Conservation (phyloP, 1,140 invertebrate species). For the Drosophila biarmipes region DNA sequence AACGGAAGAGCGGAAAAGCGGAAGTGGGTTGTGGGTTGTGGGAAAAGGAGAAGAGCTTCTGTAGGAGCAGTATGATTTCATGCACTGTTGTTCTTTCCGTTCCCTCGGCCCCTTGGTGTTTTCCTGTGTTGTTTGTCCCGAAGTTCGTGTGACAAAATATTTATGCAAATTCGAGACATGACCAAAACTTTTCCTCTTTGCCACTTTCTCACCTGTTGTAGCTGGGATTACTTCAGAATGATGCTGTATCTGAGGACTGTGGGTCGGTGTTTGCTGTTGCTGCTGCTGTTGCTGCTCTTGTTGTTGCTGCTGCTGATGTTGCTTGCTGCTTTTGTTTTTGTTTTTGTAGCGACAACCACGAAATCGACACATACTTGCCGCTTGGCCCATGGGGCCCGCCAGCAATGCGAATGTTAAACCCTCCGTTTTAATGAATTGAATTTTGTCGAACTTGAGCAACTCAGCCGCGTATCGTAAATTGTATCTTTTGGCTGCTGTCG, state of each 20-base stretch:
- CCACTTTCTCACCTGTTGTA: constrained; percentile 40
- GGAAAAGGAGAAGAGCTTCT: constrained; percentile 1
- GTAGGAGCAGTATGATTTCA: constrained; percentile 22
- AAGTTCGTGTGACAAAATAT: constrained; percentile 59
- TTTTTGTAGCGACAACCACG: constrained; percentile 88
- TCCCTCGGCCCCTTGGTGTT: constrained; percentile 3
- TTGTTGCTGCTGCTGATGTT: constrained; percentile 62
- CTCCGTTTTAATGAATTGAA: constrained; percentile 84
- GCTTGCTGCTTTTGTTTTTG: constrained; percentile 85
- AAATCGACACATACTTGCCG: constrained; percentile 88
- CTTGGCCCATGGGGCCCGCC: constrained; percentile 87
- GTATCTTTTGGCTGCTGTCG: constrained; percentile 49
- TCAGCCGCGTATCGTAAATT: constrained; percentile 70
- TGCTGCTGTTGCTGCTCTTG: constrained; percentile 36
- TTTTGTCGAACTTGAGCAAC: constrained; percentile 76
- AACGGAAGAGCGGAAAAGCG: not conserved
- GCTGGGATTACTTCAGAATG: constrained; percentile 36
- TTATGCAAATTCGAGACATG: constrained; percentile 40
- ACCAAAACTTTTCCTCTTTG: constrained; percentile 18
- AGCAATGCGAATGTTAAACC: constrained; percentile 84
- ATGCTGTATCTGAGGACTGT: constrained; percentile 57
- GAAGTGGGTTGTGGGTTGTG: not conserved
- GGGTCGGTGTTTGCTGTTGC: constrained; percentile 51
- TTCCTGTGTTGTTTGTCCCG: constrained; percentile 9
- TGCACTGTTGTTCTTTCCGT: constrained; percentile 15